Evolutionary conservation across 2,113 vertebrate species (phyloP).

Genomic region (Muscicapa adusta): DNA sequence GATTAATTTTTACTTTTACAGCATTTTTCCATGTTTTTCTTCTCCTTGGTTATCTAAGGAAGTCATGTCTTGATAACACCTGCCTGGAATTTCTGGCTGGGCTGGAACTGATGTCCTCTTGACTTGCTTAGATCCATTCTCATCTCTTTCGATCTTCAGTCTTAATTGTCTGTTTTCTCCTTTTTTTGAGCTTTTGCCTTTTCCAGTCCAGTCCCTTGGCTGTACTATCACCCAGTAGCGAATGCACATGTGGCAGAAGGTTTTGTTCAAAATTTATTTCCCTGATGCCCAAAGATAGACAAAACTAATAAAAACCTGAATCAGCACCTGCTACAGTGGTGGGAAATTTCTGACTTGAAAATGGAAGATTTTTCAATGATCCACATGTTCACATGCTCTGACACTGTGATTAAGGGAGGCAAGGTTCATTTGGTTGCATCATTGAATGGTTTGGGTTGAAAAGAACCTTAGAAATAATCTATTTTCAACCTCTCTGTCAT

Average conservation of each 20-base stretch:
- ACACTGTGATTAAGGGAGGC: background rate
- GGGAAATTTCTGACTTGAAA: background rate
- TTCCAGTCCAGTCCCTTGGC: background rate
- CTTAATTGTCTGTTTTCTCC: background rate
- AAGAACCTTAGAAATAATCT: background rate
- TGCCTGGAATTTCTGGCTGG: background rate
- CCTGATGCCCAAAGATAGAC: background rate
- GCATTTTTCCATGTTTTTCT: background rate
- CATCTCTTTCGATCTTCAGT: background rate
- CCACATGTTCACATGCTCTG: background rate
- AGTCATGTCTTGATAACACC: background rate
- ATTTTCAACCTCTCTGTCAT: background rate
- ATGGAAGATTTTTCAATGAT: background rate
- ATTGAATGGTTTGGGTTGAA: background rate
- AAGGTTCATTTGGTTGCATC: background rate
- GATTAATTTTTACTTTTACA: background rate
- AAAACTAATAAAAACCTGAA: background rate
- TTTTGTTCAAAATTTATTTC: background rate
- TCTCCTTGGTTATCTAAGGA: background rate
- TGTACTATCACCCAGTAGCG: background rate
- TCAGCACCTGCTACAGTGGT: background rate
- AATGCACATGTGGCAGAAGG: background rate
- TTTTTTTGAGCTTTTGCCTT: background rate
- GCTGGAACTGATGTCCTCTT: background rate
- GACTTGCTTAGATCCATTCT: background rate